Base-by-base conservation (phyloP, 2,888 invertebrate genomes). In the Holacanthella duospinosa region DNA sequence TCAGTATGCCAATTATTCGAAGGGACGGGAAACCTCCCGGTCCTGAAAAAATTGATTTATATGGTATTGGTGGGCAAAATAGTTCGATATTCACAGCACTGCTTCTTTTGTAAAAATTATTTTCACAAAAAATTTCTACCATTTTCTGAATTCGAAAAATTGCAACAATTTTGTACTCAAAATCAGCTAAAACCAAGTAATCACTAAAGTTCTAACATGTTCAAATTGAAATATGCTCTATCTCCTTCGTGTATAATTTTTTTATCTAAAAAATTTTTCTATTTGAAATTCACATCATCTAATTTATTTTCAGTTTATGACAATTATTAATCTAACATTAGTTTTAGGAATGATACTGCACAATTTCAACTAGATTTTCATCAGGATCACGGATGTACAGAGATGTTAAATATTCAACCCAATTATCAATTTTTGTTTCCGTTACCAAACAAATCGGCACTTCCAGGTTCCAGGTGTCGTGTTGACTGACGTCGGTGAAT, bases 361-460 rank as follows among this genome's bases (percentile, higher is more conserved):
- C 54, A 53, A 68, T 68, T 61, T 68, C 68, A 43, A 68, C 61
- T 25, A 68, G 43, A 55, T 68, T 68, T 55, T 60, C 29, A 48
- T 68, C 68, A 1, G 66, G 68, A 60, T 68, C 68, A 26, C 65
- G 44, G 24, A 68, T 56, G 44, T 68, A 68, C 60, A 68, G 62
- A 6, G 68, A 68, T 19, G 21, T 19, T 12, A 68, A 56, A n/a
- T 64, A 60, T 12, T 61, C 57, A 25, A 57, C 43, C 68, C 68
- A 68, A 12, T 48, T n/a, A 12, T 28, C 21, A 24, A 68, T 55
- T 19, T 65, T 57, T 36, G 60, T 24, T 48, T 58, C 21, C 9
- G 56, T 62, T 4, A 66, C 64, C 44, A 68, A 68, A 25, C 68
- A 68, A 21, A 55, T 68, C 68, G 26, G 64, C 68, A 60, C 66